A percentile compares a stretch with the other conserved stretches of the same genome.
Evolutionary conservation across 2,888 invertebrate species (phyloP).

Genomic region (Panopea generosa): DNA sequence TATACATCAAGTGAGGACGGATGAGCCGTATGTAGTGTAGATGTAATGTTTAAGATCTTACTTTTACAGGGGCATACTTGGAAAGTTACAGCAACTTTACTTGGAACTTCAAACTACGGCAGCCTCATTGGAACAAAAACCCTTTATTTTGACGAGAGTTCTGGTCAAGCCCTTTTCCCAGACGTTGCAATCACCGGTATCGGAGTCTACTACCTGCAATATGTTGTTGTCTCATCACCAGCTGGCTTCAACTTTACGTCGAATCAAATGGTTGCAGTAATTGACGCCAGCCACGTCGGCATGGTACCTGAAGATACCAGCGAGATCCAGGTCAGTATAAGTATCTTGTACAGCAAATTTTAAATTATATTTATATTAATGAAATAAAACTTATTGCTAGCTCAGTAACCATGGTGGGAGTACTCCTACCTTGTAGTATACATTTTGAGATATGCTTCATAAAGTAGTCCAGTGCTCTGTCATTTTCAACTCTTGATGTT

Average conservation of each 20-base stretch:
- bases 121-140: constrained; percentile 48
- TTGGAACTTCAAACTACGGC: constrained; percentile 52
- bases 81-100: constrained; percentile 47
- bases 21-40: no score
- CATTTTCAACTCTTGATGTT: no score
- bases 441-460: no score
- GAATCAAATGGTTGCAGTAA: constrained; percentile 42
- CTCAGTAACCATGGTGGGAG: no score
- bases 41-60: no score
- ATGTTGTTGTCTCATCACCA: constrained; percentile 63
- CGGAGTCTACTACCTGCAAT: constrained; percentile 62
- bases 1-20: no score
- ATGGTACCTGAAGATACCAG: constrained; percentile 57
- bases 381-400: no score
- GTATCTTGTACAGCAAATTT: no score
- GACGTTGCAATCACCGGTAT: constrained; percentile 62
- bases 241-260: constrained; percentile 35
- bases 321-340: constrained; percentile 29
- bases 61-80: constrained; percentile 68
- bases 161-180: constrained; percentile 61
- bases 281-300: constrained; percentile 47
- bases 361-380: no score
- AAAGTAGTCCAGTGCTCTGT: no score
- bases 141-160: constrained; percentile 54
- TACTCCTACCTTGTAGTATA: no score